Conservation (phyloP, 1,140 invertebrate genomes). For the Tenebrio molitor region DNA sequence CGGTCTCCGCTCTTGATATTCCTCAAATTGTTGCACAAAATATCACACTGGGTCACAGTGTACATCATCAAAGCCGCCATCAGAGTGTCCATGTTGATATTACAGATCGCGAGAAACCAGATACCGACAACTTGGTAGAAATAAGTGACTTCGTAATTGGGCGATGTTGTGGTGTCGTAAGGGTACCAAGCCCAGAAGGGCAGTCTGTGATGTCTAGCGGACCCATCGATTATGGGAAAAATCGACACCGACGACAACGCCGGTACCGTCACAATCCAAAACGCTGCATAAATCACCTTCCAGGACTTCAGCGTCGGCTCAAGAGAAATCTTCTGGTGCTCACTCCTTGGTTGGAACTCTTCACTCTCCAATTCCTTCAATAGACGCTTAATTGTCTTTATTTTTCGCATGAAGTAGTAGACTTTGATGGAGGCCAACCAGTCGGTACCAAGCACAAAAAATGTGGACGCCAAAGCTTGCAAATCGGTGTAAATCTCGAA, state of each 20-base stretch:
- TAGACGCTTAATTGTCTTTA: no score
- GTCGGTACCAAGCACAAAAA: background rate
- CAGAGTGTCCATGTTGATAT: background rate
- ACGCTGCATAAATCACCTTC: no score
- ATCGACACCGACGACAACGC: background rate
- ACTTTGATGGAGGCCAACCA: background rate
- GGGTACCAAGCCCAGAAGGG: slow-evolving; percentile 15
- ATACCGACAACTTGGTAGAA: slow-evolving; percentile 8
- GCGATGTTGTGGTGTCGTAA: background rate
- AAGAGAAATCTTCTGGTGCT: no score
- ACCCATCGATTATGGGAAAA: slow-evolving; percentile 4
- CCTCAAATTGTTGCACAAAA: background rate
- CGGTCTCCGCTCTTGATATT: background rate
- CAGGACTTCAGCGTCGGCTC: no score
- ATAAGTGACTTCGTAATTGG: background rate
- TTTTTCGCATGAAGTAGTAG: background rate
- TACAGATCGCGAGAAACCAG: background rate
- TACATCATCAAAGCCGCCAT: background rate
- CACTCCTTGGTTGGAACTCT: no score
- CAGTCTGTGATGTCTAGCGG: background rate
- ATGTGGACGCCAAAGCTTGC: background rate
- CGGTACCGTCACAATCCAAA: no score
- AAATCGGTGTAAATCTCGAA: background rate
- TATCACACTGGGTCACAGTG: background rate
- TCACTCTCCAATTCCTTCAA: no score